Conservation (phyloP, 2,113 vertebrate genomes). For the Apeltes quadracus region DNA sequence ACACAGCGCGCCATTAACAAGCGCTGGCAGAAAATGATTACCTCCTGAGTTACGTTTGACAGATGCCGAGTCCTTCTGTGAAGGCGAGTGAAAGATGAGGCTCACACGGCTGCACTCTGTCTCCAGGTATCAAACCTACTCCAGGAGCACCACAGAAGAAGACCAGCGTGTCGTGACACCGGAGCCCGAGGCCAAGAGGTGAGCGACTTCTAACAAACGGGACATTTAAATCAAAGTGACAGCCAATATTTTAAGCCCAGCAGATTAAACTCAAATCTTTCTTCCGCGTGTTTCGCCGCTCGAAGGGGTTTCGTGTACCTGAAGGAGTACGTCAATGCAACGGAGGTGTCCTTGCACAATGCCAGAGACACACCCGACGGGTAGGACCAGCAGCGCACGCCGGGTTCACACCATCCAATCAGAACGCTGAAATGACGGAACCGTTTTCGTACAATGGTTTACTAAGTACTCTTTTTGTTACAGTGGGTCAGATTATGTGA, state of each 20-base stretch:
- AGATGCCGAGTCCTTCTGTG: conserved; percentile 43
- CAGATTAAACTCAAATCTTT: not conserved
- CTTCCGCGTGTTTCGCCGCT: conserved; percentile 23
- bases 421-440: not conserved
- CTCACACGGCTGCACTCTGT: conserved; percentile 39
- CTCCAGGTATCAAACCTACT: conserved; percentile 47
- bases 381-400: conserved; percentile 58
- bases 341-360: conserved; percentile 59
- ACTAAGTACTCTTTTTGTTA: conserved; percentile 15
- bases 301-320: conserved; percentile 84
- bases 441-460: not conserved
- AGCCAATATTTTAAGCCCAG: not conserved
- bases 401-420: conserved; percentile 6
- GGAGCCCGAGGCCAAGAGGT: conserved; percentile 78
- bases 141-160: conserved; percentile 40
- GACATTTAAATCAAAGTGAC: conserved; percentile 13
- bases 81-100: conserved; percentile 42
- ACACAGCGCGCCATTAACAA: conserved; percentile 65
- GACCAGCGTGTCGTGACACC: conserved; percentile 42
- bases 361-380: conserved; percentile 51
- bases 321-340: conserved; percentile 85
- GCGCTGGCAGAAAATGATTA: conserved; percentile 64
- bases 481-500: conserved; percentile 64
- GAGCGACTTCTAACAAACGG: conserved; percentile 26
- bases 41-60: conserved; percentile 59